Conservation (phyloP, 2,113 vertebrate species). For the Sinocyclocheilus rhinocerous region DNA sequence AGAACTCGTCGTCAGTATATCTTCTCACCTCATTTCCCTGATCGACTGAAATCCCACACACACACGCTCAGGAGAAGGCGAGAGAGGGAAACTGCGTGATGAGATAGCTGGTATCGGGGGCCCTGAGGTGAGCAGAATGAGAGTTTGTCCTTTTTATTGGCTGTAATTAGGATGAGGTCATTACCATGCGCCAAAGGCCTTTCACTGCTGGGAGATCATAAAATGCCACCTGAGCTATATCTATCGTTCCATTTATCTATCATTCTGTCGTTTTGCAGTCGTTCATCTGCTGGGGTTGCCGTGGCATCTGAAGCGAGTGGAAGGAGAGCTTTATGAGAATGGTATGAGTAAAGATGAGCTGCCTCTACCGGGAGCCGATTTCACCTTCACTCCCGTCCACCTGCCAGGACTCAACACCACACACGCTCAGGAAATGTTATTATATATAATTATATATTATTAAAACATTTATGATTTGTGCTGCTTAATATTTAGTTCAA, state of each 20-base stretch:
- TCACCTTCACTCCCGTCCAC: constrained; percentile 80
- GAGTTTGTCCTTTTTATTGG: constrained; percentile 45
- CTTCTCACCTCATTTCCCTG: constrained; percentile 38
- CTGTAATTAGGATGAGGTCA: constrained; percentile 48
- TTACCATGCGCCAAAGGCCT: constrained; percentile 45
- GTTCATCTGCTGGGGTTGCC: constrained; percentile 90
- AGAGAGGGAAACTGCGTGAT: constrained; percentile 7
- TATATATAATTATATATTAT: background rate
- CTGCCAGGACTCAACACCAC: constrained; percentile 81
- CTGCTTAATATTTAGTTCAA: background rate
- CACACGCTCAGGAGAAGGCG: background rate
- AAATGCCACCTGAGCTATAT: constrained; percentile 30
- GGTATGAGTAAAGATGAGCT: constrained; percentile 84
- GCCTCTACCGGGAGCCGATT: constrained; percentile 76
- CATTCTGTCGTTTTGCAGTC: constrained; percentile 74
- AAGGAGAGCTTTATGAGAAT: constrained; percentile 86
- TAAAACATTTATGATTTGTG: background rate
- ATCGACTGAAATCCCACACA: constrained; percentile 38
- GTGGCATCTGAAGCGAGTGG: constrained; percentile 85
- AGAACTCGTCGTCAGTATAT: constrained; percentile 36
- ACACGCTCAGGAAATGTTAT: background rate
- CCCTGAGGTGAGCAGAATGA: constrained; percentile 42
- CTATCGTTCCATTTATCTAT: constrained; percentile 64
- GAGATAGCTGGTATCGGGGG: constrained; percentile 32
- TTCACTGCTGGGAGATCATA: constrained; percentile 48